Base-by-base conservation (phyloP, 2,888 invertebrate species). In the Leucoptera coffeella region DNA sequence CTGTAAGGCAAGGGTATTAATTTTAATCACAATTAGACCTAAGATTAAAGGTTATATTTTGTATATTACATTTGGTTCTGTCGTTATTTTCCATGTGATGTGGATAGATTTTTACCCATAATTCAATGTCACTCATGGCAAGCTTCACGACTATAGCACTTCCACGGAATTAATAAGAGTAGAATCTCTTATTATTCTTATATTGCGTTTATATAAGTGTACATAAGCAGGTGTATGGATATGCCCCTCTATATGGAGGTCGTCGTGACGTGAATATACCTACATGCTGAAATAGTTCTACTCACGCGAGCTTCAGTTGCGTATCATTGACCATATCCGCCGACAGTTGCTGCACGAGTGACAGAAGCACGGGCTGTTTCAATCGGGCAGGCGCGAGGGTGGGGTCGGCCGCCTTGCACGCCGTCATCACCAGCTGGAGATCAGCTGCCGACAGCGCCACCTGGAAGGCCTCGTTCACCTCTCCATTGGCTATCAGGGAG, bases 301-400 rank as follows among this genome's bases (percentile, higher is more conserved):
- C 20, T 56, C 59, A 89, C 88, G 77, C 83, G 41, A 84, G 75
- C 58, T 90, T 91, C 11, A 85, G 64, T 43, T 87, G 86, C 8
- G 90, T 89, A 41, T 91, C 83, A 35, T 83, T 80, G 34, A 77
- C 75, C 64, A 96, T 78, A 47, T 95, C 94, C 0, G 90, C 86
- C 11, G 92, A 87, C 12, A 95, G 78, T 56, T 96, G 96, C 49
- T 96, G 94, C 41, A 97, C 87, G 14, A 97, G 77, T 3, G 95
- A 92, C 27, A 97, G 73, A 35, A 96, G 73, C 30, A 94, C 91
- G 40, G 87, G 88, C 54, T 94, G 94, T 38, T 84, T 82, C 35
- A 93, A 73, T 13, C 78, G 74, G 43, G 88, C 89, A 10, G 79
- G 75, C 35, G 74, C 74, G 6, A 77, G 75, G 29, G 77, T 74